Conservation (phyloP, 2,113 vertebrate species). For the Crotalus horridus region DNA sequence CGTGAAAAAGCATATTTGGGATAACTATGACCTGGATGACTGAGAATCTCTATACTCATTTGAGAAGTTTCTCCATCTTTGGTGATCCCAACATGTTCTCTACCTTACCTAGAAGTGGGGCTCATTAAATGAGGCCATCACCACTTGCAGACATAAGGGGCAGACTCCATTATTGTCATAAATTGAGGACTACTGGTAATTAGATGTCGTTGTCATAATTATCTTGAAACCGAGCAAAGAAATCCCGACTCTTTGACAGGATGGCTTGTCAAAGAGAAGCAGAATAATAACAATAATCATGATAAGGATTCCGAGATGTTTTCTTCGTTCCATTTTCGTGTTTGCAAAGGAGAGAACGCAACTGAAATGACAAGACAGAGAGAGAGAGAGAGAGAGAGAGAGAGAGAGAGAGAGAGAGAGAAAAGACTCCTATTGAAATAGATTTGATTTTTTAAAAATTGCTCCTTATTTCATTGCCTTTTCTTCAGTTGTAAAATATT, state of each 20-base stretch:
- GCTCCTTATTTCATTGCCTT: background rate
- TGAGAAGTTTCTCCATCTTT: background rate
- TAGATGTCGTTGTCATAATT: background rate
- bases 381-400: background rate
- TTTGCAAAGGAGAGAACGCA: background rate
- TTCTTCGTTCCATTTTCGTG: background rate
- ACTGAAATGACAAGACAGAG: conserved; percentile 25
- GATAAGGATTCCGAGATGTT: background rate
- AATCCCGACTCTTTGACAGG: background rate
- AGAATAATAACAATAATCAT: background rate
- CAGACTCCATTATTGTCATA: background rate
- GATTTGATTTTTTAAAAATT: background rate
- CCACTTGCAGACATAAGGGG: background rate
- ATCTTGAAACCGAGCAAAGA: background rate
- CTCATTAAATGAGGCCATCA: background rate
- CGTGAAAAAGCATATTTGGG: no score
- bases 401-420: background rate
- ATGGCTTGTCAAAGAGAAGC: background rate
- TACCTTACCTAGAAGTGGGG: background rate
- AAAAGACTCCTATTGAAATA: background rate
- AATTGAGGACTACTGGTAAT: background rate
- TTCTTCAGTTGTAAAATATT: background rate
- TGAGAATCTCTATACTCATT: no score
- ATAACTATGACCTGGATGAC: no score
- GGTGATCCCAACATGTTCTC: background rate